These are phyloP conservation scores for Lemur catta DNA, from an alignment of 2,797 vertebrate genomes.

Conservation along the genomic window DNA sequence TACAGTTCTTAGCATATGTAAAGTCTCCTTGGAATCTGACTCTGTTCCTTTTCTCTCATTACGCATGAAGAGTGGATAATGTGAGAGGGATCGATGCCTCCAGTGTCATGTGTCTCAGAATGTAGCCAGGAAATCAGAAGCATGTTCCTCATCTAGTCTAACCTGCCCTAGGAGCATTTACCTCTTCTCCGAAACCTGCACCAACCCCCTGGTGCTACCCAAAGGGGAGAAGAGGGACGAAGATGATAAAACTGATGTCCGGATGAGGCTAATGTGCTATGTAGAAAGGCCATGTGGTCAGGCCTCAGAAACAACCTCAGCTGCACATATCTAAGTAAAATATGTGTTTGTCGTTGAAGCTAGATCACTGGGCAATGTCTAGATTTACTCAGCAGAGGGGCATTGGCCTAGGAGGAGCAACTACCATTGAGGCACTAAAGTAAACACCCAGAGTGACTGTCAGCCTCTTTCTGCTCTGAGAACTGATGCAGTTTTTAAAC, in stretches of 20 bases:
- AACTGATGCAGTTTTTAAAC: constrained; percentile 34
- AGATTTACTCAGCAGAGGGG: constrained; percentile 47
- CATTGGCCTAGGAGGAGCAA: not conserved
- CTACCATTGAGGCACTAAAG: not conserved
- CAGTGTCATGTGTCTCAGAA: accelerated
- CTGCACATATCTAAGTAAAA: constrained; percentile 7
- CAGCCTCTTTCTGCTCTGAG: not conserved
- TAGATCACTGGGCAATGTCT: constrained; percentile 57
- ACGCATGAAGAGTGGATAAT: accelerated
- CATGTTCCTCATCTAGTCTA: not conserved
- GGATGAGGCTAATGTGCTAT: not conserved
- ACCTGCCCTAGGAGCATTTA: accelerated
- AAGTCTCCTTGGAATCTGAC: not conserved
- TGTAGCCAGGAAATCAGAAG: not conserved
- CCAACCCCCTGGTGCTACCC: accelerated
- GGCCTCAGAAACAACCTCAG: constrained; percentile 15
- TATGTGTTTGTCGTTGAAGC: constrained; percentile 53
- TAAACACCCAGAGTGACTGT: constrained; percentile 23
- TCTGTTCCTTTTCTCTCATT: not conserved
- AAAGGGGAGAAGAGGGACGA: not conserved
- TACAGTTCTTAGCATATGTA: accelerated
- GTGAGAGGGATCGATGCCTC: accelerated
- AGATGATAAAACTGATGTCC: not conserved
- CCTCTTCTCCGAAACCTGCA: not conserved
- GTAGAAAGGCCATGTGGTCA: accelerated